Base-by-base conservation (phyloP, 2,888 invertebrate genomes). In the Perdita meconis region DNA sequence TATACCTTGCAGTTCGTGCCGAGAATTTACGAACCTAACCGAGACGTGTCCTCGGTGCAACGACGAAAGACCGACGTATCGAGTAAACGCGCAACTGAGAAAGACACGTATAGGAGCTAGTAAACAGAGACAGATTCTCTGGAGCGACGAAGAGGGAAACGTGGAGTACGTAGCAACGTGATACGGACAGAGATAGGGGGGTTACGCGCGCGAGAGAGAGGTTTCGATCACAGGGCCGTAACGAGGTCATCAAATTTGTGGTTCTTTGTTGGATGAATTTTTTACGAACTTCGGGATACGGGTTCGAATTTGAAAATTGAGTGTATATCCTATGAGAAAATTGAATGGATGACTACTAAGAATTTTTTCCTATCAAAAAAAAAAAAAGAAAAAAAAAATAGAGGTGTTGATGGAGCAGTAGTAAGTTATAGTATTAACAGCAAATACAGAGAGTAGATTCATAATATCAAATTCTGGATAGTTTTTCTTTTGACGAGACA, bases 11-110 rank as follows among this genome's bases (percentile, higher is more conserved):
- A 74, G 78, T 69, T 81, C 74, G 73, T 76, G 75, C 80, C 87
- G 88, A 85, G 80, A 73, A 81, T 84, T 84, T 76, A 84, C 87
- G 86, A 84, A 82, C 76, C 0, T 12, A 51, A 53, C 70, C 79
- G 66, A 67, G 65, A 75, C 70, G 38, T 72, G 44, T 78, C 47
- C 57, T 61, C 50, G 67, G 63, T 57, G 61, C 42, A 64, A 64
- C 42, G 56, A 24, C 57, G 44, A 53, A 60, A 61, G 73, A 59
- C 19, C n/a, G 47, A 6, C 2, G 30, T 26, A 42, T 16, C 0
- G 66, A 61, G 61, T 50, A 10, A 3, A 1, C 16, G 42, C 2
- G 19, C 2, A 19, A 30, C n/a, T 3, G 56, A 71, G 70, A 42
- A 51, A 44, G 80, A 77, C n/a, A 47, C 53, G 0, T 47, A n/a